Percentiles rank a stretch among this genome's conserved stretches.
phyloP scores from a whole-genome alignment of 2,113 vertebrate genomes.

The Psammodynastes pulverulentus region DNA sequence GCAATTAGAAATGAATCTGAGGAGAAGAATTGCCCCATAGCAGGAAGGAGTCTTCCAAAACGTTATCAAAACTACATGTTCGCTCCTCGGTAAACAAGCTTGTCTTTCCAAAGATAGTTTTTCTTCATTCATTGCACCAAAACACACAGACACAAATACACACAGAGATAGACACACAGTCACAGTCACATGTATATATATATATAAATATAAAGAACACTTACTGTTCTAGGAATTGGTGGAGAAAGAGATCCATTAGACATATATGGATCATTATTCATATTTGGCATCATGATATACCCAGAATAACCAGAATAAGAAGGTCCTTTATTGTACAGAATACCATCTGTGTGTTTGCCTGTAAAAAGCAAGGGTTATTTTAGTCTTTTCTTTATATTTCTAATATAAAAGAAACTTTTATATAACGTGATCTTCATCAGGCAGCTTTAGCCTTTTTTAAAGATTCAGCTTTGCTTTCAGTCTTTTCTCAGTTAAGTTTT shows the following conservation, averaged over 20 bases:
- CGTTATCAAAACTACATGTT: slow-evolving; percentile 11
- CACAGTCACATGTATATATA: background rate
- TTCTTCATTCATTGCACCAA: background rate
- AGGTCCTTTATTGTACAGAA: slow-evolving; percentile 90
- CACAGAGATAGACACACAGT: background rate
- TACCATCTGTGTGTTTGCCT: slow-evolving; percentile 89
- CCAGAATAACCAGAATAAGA: slow-evolving; percentile 90
- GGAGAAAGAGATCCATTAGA: slow-evolving; percentile 96
- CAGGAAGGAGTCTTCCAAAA: slow-evolving; percentile 5
- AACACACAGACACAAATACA: background rate
- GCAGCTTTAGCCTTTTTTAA: background rate
- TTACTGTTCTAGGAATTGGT: slow-evolving; percentile 95
- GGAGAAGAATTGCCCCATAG: background rate
- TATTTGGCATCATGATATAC: slow-evolving; percentile 99
- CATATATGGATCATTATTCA: slow-evolving; percentile 95
- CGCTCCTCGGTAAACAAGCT: slow-evolving; percentile 31
- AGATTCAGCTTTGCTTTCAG: background rate
- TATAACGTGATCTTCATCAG: background rate
- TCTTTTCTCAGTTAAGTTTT: background rate
- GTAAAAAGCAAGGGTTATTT: slow-evolving; percentile 49
- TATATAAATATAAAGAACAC: slow-evolving; percentile 63
- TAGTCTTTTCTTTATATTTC: slow-evolving; percentile 30
- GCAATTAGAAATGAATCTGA: slow-evolving; percentile 9
- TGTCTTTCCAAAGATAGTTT: slow-evolving; percentile 25
- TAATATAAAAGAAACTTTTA: background rate